phyloP scores from a whole-genome alignment of 1,140 invertebrate species.

The Leptestheria dahalacensis region DNA sequence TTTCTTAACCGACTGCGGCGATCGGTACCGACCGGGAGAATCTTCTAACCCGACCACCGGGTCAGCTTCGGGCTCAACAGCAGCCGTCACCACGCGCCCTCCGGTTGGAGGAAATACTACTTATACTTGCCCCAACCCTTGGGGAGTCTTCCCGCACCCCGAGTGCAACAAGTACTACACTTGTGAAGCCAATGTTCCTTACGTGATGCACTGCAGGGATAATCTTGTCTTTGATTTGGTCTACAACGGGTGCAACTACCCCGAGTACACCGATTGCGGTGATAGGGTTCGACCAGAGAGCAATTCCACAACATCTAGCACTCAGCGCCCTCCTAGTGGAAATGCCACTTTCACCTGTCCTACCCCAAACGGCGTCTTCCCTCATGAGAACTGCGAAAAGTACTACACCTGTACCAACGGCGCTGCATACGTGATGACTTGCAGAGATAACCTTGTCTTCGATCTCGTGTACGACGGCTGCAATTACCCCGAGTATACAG shows the following conservation, averaged over 20 bases:
- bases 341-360: conserved; percentile 11
- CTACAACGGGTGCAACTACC: conserved; percentile 19
- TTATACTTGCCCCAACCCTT: background rate
- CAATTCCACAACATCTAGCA: too few species aligned
- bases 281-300: background rate
- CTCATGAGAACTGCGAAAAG: conserved; percentile 7
- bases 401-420: conserved; percentile 11
- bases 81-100: too few species aligned
- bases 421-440: conserved; percentile 12
- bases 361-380: background rate
- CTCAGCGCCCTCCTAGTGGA: too few species aligned
- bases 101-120: background rate
- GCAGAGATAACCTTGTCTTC: conserved; percentile 16
- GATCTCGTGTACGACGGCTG: conserved; percentile 18
- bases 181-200: background rate
- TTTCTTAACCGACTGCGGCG: background rate
- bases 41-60: background rate
- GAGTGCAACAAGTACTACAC: conserved; percentile 9
- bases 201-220: conserved; percentile 11
- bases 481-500: conserved; percentile 17
- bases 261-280: conserved; percentile 16
- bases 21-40: background rate
- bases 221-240: conserved; percentile 17
- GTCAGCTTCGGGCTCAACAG: background rate
- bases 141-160: background rate